These are phyloP conservation scores for Sanderia malayensis DNA, from an alignment of 30 jellyfish, hydroid and myxozoan genomes.

Conservation along the genomic window DNA sequence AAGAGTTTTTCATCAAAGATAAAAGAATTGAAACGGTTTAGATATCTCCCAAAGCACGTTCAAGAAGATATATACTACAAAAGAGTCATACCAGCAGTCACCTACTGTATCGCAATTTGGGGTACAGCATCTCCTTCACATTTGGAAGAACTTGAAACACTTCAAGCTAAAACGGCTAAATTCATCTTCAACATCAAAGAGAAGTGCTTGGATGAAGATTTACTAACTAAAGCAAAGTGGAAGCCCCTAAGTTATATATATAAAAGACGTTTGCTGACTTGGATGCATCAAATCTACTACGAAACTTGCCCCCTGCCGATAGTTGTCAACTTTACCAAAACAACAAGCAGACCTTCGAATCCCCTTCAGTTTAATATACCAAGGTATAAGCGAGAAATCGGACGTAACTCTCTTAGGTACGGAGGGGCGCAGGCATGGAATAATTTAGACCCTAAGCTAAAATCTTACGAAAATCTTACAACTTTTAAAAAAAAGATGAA, in stretches of 20 bases:
- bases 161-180: constrained; percentile 22
- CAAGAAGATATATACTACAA: constrained; percentile 42
- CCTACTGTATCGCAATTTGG: constrained; percentile 40
- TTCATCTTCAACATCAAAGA: constrained; percentile 22
- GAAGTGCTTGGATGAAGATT: constrained; percentile 20
- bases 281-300: constrained; percentile 44
- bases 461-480: background rate
- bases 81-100: constrained; percentile 30
- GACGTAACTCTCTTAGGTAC: background rate
- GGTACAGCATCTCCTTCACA: constrained; percentile 37
- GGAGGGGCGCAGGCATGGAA: constrained; percentile 38
- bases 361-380: constrained; percentile 15
- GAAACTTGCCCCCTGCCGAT: constrained; percentile 32
- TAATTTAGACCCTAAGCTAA: constrained; percentile 17
- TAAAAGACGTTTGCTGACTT: constrained; percentile 26
- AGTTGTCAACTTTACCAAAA: constrained; percentile 11
- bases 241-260: constrained; percentile 36
- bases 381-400: background rate
- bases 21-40: constrained; percentile 28
- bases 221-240: constrained; percentile 38
- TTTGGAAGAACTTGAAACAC: constrained; percentile 14
- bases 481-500: background rate
- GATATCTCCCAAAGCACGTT: constrained; percentile 34
- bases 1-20: constrained; percentile 36
- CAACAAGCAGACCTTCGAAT: constrained; percentile 7